phyloP scores from a whole-genome alignment of 2,888 invertebrate species.

The Agriopis marginaria region DNA sequence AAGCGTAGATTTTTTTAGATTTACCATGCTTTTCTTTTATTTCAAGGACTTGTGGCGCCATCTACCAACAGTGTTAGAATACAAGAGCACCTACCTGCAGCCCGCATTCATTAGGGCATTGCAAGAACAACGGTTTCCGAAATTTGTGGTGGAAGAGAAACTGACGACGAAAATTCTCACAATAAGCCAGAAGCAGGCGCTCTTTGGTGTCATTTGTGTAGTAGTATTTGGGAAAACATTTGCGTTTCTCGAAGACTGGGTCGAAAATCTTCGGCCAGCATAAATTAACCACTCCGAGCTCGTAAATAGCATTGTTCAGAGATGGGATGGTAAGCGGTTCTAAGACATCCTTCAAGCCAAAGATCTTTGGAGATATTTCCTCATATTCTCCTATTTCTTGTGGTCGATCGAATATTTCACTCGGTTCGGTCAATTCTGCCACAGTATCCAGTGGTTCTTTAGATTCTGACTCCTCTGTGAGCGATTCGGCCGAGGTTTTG shows the following conservation, averaged over 20 bases:
- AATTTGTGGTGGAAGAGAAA: conserved; percentile 84
- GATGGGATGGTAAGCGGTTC: conserved; percentile 80
- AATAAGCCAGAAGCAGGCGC: conserved; percentile 89
- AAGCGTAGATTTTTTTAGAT: too few relatives aligned
- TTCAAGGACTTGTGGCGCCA: conserved; percentile 42
- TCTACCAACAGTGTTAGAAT: conserved; percentile 33
- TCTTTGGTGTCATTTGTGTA: conserved; percentile 89
- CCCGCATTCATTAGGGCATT: conserved; percentile 91
- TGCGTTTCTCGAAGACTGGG: conserved; percentile 85
- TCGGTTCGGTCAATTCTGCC: conserved; percentile 74
- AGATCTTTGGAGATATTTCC: conserved; percentile 74
- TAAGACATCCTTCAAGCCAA: conserved; percentile 64
- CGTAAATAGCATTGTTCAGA: conserved; percentile 87
- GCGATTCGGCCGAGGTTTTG: not conserved
- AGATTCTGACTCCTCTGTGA: conserved; percentile 2
- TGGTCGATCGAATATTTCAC: conserved; percentile 67
- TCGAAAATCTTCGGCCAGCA: conserved; percentile 88
- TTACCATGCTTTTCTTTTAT: too few relatives aligned
- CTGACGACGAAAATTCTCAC: conserved; percentile 92
- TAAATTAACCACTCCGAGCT: conserved; percentile 87
- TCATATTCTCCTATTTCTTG: conserved; percentile 64
- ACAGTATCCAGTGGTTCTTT: conserved; percentile 68
- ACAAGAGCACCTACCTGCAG: conserved; percentile 86
- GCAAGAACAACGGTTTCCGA: conserved; percentile 89
- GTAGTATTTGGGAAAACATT: conserved; percentile 88